Evolutionary conservation across 2,888 invertebrate genomes (phyloP).

Genomic region (Amphimallon solstitiale): DNA sequence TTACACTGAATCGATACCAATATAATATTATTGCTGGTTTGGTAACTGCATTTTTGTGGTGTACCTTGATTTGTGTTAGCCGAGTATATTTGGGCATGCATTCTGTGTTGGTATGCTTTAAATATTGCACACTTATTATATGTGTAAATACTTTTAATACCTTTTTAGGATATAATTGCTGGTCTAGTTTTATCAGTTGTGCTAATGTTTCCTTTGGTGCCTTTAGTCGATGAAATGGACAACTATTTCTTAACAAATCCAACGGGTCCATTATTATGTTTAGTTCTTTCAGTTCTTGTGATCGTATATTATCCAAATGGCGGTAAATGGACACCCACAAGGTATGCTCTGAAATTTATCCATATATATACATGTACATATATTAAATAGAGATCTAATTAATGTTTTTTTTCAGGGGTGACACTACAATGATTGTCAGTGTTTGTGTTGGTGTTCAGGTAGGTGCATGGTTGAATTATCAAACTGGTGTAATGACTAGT

Average conservation of each 20-base stretch:
- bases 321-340: conserved; percentile 90
- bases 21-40: conserved; percentile 72
- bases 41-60: conserved; percentile 73
- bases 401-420: conserved; percentile 73
- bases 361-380: conserved; percentile 9
- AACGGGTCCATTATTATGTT: conserved; percentile 72
- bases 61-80: conserved; percentile 83
- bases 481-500: conserved; percentile 75
- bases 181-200: conserved; percentile 76
- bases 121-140: conserved; percentile 52
- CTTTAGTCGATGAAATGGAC: conserved; percentile 79
- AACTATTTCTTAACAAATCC: conserved; percentile 74
- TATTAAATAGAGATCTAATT: conserved; percentile 13
- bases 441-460: conserved; percentile 81
- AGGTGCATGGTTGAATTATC: conserved; percentile 88
- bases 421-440: conserved; percentile 88
- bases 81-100: conserved; percentile 95
- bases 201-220: conserved; percentile 78
- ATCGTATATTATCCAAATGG: conserved; percentile 84
- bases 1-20: conserved; percentile 83
- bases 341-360: conserved; percentile 64
- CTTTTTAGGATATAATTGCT: conserved; percentile 79
- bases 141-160: neutral
- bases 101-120: conserved; percentile 76
- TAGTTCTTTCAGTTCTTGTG: conserved; percentile 73